Conservation (phyloP, 2,113 vertebrate species). For the Falcunculus frontatus region DNA sequence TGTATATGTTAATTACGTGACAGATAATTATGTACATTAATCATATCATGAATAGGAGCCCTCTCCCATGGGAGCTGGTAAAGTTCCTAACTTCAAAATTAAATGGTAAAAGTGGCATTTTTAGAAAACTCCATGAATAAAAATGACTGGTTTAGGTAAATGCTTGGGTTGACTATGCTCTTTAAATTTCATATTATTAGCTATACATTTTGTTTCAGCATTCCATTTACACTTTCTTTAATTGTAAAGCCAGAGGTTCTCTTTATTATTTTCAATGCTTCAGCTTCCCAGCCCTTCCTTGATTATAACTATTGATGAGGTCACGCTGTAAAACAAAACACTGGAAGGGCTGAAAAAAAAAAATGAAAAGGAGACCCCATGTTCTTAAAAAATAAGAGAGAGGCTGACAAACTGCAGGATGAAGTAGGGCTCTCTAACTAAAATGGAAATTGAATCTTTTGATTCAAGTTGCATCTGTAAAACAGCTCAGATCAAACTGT, state of each 20-base stretch:
- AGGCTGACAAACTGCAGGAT: not conserved
- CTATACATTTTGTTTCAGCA: not conserved
- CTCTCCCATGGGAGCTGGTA: not conserved
- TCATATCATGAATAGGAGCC: not conserved
- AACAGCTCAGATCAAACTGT: not conserved
- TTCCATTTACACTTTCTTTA: not conserved
- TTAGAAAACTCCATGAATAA: not conserved
- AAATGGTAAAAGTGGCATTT: not conserved
- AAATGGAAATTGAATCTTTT: not conserved
- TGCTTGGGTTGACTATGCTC: not conserved
- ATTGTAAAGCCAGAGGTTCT: not conserved
- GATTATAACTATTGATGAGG: not conserved
- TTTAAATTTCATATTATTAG: not conserved
- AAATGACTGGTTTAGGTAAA: not conserved
- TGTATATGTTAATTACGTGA: not conserved
- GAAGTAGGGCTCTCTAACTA: not conserved
- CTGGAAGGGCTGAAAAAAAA: not conserved
- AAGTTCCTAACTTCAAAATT: not conserved
- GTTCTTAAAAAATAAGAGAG: not conserved
- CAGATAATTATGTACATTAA: not conserved
- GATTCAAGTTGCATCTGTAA: not conserved
- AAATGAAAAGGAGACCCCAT: not conserved
- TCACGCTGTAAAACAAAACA: not conserved
- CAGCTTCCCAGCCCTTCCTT: not conserved
- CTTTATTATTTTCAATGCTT: not conserved